Percentiles rank a stretch among this genome's conserved stretches.
These are phyloP conservation scores for Stomorhina lunata DNA, from an alignment of 2,888 invertebrate species.

Conservation along the genomic window DNA sequence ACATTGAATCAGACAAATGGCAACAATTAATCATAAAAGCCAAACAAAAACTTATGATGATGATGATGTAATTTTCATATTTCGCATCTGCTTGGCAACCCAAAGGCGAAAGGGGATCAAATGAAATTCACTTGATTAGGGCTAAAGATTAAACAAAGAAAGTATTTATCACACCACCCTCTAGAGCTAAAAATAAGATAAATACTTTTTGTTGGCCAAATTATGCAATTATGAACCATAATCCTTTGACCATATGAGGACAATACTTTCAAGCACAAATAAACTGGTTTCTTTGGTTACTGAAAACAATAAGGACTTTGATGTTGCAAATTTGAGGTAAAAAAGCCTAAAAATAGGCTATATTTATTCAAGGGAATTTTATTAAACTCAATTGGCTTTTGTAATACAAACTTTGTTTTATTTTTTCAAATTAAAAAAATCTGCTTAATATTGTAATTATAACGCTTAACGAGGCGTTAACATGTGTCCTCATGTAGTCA, in stretches of 20 bases:
- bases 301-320: constrained; percentile 20
- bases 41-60: constrained; percentile 48
- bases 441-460: constrained; percentile 71
- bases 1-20: constrained; percentile 47
- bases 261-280: neutral
- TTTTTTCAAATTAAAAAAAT: constrained; percentile 35
- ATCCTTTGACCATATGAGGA: constrained; percentile 47
- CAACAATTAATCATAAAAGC: constrained; percentile 48
- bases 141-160: constrained; percentile 1
- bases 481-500: constrained; percentile 69
- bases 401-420: constrained; percentile 6
- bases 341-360: neutral
- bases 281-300: constrained; percentile 10
- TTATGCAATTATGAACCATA: constrained; percentile 45
- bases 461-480: constrained; percentile 73
- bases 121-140: neutral
- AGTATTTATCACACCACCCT: constrained; percentile 3
- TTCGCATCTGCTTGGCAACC: constrained; percentile 31
- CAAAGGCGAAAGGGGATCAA: neutral
- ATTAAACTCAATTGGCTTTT: constrained; percentile 35
- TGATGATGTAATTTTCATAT: too few relatives aligned
- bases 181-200: neutral
- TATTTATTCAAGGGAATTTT: neutral
- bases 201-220: neutral
- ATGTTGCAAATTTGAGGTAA: neutral